These are phyloP conservation scores for Eunapius fragilis DNA, from an alignment of 37 sponge, comb jelly and placozoan genomes.

Conservation along the genomic window DNA sequence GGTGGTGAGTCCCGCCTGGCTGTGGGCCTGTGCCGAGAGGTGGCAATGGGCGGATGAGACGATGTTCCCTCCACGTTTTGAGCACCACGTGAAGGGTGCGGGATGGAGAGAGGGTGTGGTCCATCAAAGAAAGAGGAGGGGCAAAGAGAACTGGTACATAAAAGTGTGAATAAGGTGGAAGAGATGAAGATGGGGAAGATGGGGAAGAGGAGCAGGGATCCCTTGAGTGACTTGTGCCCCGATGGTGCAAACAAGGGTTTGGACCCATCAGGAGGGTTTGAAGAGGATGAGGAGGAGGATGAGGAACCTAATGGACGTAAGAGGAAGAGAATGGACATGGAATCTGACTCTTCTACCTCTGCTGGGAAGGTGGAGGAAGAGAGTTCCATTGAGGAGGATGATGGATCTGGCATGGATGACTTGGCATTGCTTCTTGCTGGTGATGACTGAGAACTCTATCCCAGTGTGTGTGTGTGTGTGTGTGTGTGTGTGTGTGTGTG, in stretches of 20 bases:
- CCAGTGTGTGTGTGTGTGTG: too few species aligned
- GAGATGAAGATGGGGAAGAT: too few species aligned
- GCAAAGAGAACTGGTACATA: too few species aligned
- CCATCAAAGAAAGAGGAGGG: background rate
- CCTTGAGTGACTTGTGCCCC: too few species aligned
- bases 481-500: too few species aligned
- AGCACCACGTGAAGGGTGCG: background rate
- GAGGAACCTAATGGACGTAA: background rate
- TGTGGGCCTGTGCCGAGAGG: conserved; percentile 92
- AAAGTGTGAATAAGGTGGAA: background rate
- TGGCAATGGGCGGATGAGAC: conserved; percentile 85
- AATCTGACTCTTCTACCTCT: background rate
- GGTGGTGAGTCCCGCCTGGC: conserved; percentile 86
- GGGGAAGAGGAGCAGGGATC: too few species aligned
- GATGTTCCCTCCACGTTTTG: conserved; percentile 40
- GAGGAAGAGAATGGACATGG: background rate
- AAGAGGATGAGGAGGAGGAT: background rate
- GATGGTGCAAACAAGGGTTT: too few species aligned
- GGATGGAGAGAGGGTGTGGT: background rate
- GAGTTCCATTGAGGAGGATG: conserved; percentile 8
- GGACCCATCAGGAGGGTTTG: background rate
- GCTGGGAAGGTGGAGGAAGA: background rate
- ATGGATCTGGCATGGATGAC: conserved; percentile 1
- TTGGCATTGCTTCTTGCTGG: conserved; percentile 1
- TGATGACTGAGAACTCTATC: background rate